Evolutionary conservation across 2,797 vertebrate genomes (phyloP).

Genomic region (Lerista edwardsae): DNA sequence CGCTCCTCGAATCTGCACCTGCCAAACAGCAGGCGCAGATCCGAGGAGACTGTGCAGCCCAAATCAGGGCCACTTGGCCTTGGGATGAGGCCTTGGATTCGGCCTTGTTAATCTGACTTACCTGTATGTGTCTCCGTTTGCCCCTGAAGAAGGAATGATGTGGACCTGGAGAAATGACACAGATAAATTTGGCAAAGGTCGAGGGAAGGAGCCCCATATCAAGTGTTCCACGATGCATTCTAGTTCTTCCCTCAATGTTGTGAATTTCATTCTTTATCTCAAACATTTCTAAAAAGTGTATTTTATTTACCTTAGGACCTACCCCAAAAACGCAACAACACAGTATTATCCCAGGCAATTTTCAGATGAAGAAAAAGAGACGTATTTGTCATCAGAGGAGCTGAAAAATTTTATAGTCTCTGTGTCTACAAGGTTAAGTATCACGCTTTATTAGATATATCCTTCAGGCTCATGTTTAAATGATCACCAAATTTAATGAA

Average conservation of each 20-base stretch:
- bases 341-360: constrained; percentile 85
- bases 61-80: too few relatives aligned
- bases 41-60: too few relatives aligned
- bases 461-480: too few relatives aligned
- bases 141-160: not conserved
- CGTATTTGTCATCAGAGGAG: constrained; percentile 71
- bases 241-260: constrained; percentile 8
- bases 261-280: not conserved
- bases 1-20: too few relatives aligned
- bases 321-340: constrained; percentile 80
- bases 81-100: too few relatives aligned
- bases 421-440: constrained; percentile 80
- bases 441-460: not conserved
- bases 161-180: not conserved
- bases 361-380: constrained; percentile 78
- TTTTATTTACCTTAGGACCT: constrained; percentile 76
- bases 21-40: too few relatives aligned
- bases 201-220: not conserved
- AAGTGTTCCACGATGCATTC: not conserved
- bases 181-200: not conserved
- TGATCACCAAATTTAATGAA: too few relatives aligned
- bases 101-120: not conserved
- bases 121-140: not conserved
- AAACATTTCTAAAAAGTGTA: constrained; percentile 42
- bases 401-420: constrained; percentile 80